These are phyloP conservation scores for Stratiomys singularior DNA, from an alignment of 2,888 invertebrate species.

Conservation along the genomic window DNA sequence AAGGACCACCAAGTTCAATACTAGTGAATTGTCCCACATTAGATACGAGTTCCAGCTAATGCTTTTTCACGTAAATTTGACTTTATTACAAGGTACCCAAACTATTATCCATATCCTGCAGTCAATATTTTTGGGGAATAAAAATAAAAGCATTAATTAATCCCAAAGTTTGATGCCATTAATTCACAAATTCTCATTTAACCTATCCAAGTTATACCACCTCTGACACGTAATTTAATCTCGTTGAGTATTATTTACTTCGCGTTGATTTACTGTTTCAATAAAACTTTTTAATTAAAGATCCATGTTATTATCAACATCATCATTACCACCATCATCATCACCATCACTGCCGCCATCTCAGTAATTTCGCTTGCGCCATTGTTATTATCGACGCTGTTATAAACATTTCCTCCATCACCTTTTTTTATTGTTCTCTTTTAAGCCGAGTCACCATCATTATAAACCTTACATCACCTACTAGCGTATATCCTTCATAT, in stretches of 20 bases:
- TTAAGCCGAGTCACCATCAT: not conserved
- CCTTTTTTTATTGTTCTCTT: not conserved
- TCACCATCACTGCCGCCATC: too few species aligned
- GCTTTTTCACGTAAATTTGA: too few species aligned
- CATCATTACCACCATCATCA: not conserved
- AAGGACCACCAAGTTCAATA: too few species aligned
- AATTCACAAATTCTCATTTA: not conserved
- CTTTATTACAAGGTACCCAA: too few species aligned
- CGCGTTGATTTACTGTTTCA: slow-evolving; percentile 11
- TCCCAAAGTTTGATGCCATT: not conserved
- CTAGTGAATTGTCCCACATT: too few species aligned
- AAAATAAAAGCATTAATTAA: not conserved
- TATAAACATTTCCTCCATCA: not conserved
- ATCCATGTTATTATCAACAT: not conserved
- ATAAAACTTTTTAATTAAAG: slow-evolving; percentile 14
- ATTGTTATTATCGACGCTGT: not conserved
- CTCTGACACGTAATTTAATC: slow-evolving; percentile 2
- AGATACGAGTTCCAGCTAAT: too few species aligned
- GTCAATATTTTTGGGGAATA: too few species aligned
- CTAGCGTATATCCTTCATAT: not conserved
- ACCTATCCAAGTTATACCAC: not conserved
- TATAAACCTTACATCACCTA: not conserved
- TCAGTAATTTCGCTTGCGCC: too few species aligned
- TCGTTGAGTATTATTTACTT: slow-evolving; percentile 9
- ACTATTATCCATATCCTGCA: too few species aligned